phyloP scores from a whole-genome alignment of 2,797 vertebrate genomes.

The Pristis pectinata region DNA sequence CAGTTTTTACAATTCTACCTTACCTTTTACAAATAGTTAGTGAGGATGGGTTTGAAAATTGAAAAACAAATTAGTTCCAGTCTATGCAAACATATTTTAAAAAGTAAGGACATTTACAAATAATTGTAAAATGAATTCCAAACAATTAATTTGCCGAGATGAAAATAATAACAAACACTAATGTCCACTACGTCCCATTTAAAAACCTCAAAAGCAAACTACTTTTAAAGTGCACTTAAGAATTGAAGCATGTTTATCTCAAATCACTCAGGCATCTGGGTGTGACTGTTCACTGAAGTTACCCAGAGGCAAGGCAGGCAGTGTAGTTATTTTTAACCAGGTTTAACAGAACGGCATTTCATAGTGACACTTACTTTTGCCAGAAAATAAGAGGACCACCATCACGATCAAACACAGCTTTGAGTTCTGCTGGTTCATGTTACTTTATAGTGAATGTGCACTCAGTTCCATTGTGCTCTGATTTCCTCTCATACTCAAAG shows the following conservation, averaged over 20 bases:
- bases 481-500: slow-evolving; percentile 48
- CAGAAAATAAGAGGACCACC: background rate
- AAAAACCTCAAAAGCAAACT: background rate
- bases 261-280: slow-evolving; percentile 10
- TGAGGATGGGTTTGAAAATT: background rate
- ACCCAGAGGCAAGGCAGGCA: slow-evolving; percentile 11
- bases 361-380: slow-evolving; percentile 21
- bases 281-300: background rate
- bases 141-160: background rate
- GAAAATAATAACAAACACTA: background rate
- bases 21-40: background rate
- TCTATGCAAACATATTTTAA: background rate
- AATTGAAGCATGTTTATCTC: background rate
- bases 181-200: too few species aligned
- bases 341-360: background rate
- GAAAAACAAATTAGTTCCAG: background rate
- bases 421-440: slow-evolving; percentile 43
- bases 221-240: background rate
- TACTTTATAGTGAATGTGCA: slow-evolving; percentile 49
- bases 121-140: background rate
- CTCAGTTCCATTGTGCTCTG: slow-evolving; percentile 53
- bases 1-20: background rate
- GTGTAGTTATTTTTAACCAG: background rate
- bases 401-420: background rate
- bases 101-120: background rate